A percentile compares a stretch with the other conserved stretches of the same genome.
Evolutionary conservation across 2,113 vertebrate species (phyloP).

Genomic region (Poeciliopsis retropinna): DNA sequence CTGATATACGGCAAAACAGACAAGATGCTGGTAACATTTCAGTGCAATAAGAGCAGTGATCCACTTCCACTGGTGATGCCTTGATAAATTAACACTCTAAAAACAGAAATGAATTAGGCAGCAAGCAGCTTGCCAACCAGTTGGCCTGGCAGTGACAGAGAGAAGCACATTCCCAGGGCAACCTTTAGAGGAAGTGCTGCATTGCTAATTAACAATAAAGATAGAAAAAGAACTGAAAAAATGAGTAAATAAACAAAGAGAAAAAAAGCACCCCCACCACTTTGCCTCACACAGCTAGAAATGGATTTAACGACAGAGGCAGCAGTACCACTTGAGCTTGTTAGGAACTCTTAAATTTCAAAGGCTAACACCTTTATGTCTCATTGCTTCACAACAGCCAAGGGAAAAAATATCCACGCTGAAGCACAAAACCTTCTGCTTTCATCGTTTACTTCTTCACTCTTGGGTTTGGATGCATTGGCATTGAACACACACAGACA

Average conservation of each 20-base stretch:
- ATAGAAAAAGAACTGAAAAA: background rate
- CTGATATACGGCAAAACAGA: constrained; percentile 40
- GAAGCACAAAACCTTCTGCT: constrained; percentile 10
- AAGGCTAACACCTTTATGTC: constrained; percentile 13
- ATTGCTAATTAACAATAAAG: constrained; percentile 45
- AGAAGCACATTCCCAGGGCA: constrained; percentile 14
- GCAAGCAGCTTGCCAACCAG: constrained; percentile 22
- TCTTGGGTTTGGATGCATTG: constrained; percentile 4
- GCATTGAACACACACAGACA: background rate
- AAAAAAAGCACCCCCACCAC: background rate
- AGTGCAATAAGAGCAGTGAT: constrained; percentile 53
- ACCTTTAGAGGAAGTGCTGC: constrained; percentile 23
- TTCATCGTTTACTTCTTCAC: constrained; percentile 7
- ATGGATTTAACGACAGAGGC: constrained; percentile 14
- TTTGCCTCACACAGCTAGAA: constrained; percentile 1
- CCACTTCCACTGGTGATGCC: constrained; percentile 56
- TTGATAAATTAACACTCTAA: constrained; percentile 66
- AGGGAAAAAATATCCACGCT: constrained; percentile 17
- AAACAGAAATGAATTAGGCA: constrained; percentile 56
- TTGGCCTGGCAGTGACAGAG: constrained; percentile 25
- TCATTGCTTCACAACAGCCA: constrained; percentile 37
- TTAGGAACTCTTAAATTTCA: constrained; percentile 24
- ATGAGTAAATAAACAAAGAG: background rate
- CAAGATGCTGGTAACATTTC: constrained; percentile 38
- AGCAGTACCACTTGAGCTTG: constrained; percentile 8